A percentile compares a stretch with the other conserved stretches of the same genome.
phyloP scores from a whole-genome alignment of 2,888 invertebrate species.

The Steinernema hermaphroditum region DNA sequence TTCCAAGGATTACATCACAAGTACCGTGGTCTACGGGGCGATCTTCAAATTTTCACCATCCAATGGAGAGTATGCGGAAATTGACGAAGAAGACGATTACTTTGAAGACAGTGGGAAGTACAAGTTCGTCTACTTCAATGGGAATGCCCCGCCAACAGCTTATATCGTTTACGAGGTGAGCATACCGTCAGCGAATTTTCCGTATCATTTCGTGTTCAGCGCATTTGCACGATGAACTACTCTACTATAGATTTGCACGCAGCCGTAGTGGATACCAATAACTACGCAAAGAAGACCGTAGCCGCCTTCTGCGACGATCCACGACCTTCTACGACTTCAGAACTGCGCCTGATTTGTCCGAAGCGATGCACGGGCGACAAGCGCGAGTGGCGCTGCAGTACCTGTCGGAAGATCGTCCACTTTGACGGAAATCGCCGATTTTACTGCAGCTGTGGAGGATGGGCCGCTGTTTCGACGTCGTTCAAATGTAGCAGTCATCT shows the following conservation, averaged over 20 bases:
- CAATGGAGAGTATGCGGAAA: not conserved
- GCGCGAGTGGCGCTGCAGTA: not conserved
- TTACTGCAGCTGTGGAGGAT: conserved; percentile 1
- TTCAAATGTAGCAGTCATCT: conserved; percentile 13
- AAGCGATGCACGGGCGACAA: not conserved
- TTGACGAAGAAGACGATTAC: not conserved
- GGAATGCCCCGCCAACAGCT: not conserved
- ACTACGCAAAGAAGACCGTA: not conserved
- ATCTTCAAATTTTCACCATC: not conserved
- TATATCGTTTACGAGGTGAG: conserved; percentile 1
- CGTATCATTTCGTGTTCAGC: too few relatives aligned
- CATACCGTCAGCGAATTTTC: too few relatives aligned
- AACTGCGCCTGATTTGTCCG: not conserved
- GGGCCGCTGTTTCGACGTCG: not conserved
- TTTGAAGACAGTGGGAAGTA: not conserved
- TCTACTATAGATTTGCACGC: not conserved
- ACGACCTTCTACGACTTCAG: not conserved
- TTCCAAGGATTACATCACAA: not conserved
- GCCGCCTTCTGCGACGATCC: conserved; percentile 7
- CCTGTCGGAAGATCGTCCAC: not conserved
- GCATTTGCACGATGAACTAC: not conserved
- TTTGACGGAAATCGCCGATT: not conserved
- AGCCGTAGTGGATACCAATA: not conserved
- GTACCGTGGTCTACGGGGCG: not conserved
- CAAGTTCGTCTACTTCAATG: conserved; percentile 3